These are phyloP conservation scores for Antennarius striatus DNA, from an alignment of 2,113 vertebrate genomes.

Conservation along the genomic window DNA sequence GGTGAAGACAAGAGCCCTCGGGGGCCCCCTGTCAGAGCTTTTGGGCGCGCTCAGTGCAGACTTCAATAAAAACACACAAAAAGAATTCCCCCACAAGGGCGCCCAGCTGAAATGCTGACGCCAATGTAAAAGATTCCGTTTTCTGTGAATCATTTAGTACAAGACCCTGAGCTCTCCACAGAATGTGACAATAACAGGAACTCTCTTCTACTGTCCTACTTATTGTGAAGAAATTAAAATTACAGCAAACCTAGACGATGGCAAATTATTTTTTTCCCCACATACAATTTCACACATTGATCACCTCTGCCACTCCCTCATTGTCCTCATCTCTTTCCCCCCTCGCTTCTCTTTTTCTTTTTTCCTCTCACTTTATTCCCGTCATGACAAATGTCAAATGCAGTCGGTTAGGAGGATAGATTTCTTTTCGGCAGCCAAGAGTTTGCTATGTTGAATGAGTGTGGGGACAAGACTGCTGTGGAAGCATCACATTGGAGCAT, in stretches of 20 bases:
- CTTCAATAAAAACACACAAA: slow-evolving; percentile 92
- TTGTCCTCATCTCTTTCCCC: slow-evolving; percentile 52
- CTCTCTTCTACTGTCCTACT: slow-evolving; percentile 30
- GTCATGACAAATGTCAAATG: slow-evolving; percentile 79
- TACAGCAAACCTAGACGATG: slow-evolving; percentile 58
- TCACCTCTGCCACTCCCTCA: slow-evolving; percentile 62
- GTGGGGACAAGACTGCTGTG: slow-evolving; percentile 69
- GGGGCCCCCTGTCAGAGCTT: slow-evolving; percentile 96
- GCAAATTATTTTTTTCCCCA: slow-evolving; percentile 68
- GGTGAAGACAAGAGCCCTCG: slow-evolving; percentile 99
- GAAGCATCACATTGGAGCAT: slow-evolving; percentile 72
- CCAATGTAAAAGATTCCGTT: slow-evolving; percentile 96
- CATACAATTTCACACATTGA: slow-evolving; percentile 70
- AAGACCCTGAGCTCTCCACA: slow-evolving; percentile 87
- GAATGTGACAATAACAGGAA: slow-evolving; percentile 85
- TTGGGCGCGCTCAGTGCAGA: slow-evolving; percentile 93
- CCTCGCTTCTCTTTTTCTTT: slow-evolving; percentile 45
- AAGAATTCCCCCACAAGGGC: slow-evolving; percentile 94
- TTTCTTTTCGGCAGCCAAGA: slow-evolving; percentile 58
- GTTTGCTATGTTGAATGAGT: slow-evolving; percentile 70
- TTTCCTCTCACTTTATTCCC: slow-evolving; percentile 61
- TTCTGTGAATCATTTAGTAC: slow-evolving; percentile 96
- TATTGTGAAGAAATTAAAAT: slow-evolving; percentile 44
- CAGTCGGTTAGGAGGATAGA: slow-evolving; percentile 64
- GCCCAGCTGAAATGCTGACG: slow-evolving; percentile 94